Conservation (phyloP, 2,797 vertebrate species). For the Crenichthys baileyi region DNA sequence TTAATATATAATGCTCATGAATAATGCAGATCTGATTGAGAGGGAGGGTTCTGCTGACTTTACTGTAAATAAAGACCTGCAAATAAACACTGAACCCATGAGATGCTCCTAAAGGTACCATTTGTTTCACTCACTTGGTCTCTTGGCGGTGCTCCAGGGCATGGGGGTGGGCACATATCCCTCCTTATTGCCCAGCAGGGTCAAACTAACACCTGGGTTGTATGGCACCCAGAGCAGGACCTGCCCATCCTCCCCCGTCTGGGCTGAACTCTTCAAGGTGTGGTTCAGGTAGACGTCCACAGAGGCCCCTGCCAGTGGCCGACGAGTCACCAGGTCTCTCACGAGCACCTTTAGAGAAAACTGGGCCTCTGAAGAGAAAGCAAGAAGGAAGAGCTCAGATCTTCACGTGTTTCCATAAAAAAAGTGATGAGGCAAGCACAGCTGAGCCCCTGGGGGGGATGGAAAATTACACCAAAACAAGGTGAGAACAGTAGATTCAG, state of each 20-base stretch:
- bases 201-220: conserved; percentile 83
- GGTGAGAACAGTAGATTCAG: conserved; percentile 2
- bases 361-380: conserved; percentile 73
- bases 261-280: conserved; percentile 82
- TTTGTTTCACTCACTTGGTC: conserved; percentile 85
- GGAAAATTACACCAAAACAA: conserved; percentile 68
- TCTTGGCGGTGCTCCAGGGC: conserved; percentile 89
- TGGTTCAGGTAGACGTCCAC: conserved; percentile 91
- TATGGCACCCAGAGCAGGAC: conserved; percentile 86
- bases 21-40: conserved; percentile 37
- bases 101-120: not conserved
- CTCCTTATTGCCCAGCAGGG: conserved; percentile 86
- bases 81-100: not conserved
- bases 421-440: conserved; percentile 72
- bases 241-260: conserved; percentile 82
- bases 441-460: conserved; percentile 27
- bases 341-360: conserved; percentile 92
- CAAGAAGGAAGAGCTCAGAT: not conserved
- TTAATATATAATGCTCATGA: conserved; percentile 50
- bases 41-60: not conserved
- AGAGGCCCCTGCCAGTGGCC: conserved; percentile 82
- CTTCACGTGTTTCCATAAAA: conserved; percentile 54
- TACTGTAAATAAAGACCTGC: not conserved
- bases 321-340: conserved; percentile 88
- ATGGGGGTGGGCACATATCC: conserved; percentile 88